Conservation (phyloP, 2,113 vertebrate species). For the Cavia aperea region DNA sequence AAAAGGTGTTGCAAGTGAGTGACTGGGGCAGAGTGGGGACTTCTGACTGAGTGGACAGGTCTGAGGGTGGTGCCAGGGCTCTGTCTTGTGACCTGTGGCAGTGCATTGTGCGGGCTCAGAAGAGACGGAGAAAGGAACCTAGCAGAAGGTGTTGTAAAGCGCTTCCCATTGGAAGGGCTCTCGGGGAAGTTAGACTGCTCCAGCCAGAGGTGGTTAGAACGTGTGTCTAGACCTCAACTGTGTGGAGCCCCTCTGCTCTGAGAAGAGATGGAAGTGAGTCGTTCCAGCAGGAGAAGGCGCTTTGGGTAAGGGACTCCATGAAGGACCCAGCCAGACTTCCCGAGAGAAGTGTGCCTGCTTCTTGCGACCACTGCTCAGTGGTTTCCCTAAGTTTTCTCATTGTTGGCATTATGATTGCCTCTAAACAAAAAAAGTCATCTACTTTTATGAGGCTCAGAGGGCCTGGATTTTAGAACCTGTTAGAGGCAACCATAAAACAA, state of each 20-base stretch:
- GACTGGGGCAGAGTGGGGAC: too few relatives aligned
- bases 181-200: not conserved
- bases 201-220: not conserved
- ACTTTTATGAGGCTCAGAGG: not conserved
- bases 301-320: accelerated
- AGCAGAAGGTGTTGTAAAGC: not conserved
- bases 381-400: too few relatives aligned
- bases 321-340: not conserved
- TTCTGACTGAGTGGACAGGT: not conserved
- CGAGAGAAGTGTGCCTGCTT: not conserved
- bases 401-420: not conserved
- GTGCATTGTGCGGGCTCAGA: not conserved
- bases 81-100: too few relatives aligned
- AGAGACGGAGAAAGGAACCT: not conserved
- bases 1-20: not conserved
- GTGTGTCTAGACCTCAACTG: too few relatives aligned
- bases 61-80: not conserved
- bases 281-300: not conserved
- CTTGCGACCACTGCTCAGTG: accelerated
- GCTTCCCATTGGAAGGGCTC: not conserved
- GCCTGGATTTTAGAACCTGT: not conserved
- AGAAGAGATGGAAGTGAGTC: not conserved
- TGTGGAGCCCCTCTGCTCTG: not conserved
- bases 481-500: not conserved
- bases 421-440: not conserved